Evolutionary conservation across 1,140 invertebrate genomes (phyloP).

Genomic region (Drosophila seguyi): DNA sequence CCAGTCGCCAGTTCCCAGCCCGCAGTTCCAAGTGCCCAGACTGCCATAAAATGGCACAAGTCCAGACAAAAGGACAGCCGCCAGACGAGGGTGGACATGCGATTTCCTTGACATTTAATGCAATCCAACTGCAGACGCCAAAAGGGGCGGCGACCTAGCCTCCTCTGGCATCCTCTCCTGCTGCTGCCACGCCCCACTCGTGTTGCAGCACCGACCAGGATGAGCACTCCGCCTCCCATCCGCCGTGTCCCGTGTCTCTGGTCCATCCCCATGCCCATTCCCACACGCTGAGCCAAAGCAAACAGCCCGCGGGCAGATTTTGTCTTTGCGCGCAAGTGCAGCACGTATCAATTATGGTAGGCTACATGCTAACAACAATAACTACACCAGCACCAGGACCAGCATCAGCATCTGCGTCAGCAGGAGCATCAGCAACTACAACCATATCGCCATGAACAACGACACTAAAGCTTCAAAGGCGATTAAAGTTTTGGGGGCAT

Average conservation of each 20-base stretch:
- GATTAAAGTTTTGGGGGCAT: constrained; percentile 38
- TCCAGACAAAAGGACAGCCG: constrained; percentile 28
- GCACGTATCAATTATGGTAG: constrained; percentile 76
- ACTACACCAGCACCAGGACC: constrained; percentile 19
- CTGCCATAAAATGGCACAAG: constrained; percentile 62
- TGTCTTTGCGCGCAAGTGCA: constrained; percentile 78
- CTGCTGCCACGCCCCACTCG: constrained; percentile 64
- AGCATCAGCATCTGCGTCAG: constrained; percentile 10
- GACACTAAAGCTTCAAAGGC: constrained; percentile 55
- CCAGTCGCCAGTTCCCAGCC: background rate
- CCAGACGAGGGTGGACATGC: constrained; percentile 79
- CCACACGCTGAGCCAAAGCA: constrained; percentile 61
- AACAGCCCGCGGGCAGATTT: constrained; percentile 76
- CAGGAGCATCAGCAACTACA: constrained; percentile 16
- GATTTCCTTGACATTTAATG: constrained; percentile 81
- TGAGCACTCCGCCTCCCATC: constrained; percentile 15
- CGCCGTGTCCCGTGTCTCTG: background rate
- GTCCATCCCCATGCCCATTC: constrained; percentile 19
- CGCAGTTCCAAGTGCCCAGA: constrained; percentile 6
- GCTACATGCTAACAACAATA: constrained; percentile 52
- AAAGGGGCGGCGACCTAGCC: constrained; percentile 55
- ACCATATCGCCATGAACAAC: constrained; percentile 53
- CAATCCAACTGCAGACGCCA: constrained; percentile 72
- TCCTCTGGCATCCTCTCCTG: constrained; percentile 19
- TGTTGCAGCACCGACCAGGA: constrained; percentile 53